Base-by-base conservation (phyloP, 2,888 invertebrate species). In the Trichogramma evanescens region DNA sequence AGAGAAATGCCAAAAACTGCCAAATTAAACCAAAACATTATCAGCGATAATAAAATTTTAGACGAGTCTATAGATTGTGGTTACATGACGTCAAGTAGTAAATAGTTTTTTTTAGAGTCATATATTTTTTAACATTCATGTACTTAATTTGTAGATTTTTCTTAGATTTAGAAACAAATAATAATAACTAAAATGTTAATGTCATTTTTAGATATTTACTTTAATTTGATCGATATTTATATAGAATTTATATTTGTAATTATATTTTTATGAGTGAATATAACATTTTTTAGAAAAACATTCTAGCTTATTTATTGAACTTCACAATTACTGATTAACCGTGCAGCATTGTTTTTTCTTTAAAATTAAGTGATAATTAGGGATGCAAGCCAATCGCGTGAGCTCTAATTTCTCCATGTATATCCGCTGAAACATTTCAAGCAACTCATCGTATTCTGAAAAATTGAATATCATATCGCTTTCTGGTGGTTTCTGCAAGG, bases 401-500 rank as follows among this genome's bases (percentile, higher is more conserved):
- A 75, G 66, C 46, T 71, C 65, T 54, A 76, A 65, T 61, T 75
- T 72, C 62, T 68, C 65, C 63, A 76, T 65, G 56, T 73, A 73
- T 59, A 70, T 58, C 64, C 64, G 61, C 8, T 63, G 66, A 65
- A 76, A 75, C 48, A 70, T 65, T 54, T 72, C 64, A 40, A 74
- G 54, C 44, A 69, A 62, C 39, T 65, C 58, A 52, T 68, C 67
- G 55, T 70, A 69, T 59, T 76, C 69, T 41, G 52, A 53, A 8
- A 67, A 64, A 4, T 67, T 68, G 55, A 75, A 74, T 61, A 75
- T 57, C 66, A 72, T 71, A 41, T 66, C 59, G 53, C 69, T 70
- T 60, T 72, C 66, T 26, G 73, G 71, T 46, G 73, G 72, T 63
- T 74, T 63, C 74, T 75, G 65, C 44, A 67, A 62, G 61, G 62